Percentiles rank a stretch among this genome's conserved stretches.
Evolutionary conservation across 2,113 vertebrate genomes (phyloP).

Genomic region (Dasyornis broadbenti): DNA sequence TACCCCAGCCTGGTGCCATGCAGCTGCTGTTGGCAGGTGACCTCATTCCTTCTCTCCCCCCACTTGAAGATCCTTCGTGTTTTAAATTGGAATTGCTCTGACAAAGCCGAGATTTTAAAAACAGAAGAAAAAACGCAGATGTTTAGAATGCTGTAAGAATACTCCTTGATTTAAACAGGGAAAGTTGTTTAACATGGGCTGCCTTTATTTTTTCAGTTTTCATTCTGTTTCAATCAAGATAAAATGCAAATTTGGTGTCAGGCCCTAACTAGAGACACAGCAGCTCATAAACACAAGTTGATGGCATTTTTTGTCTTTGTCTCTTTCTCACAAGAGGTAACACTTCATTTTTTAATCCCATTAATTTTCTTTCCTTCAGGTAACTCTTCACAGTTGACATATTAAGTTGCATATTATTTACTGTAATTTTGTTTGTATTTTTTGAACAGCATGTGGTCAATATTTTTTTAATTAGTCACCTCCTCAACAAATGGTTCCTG

Average conservation of each 20-base stretch:
- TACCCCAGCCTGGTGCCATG: fast-evolving
- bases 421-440: background rate
- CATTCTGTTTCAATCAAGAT: conserved; percentile 51
- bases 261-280: conserved; percentile 56
- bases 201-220: conserved; percentile 17
- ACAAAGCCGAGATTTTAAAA: background rate
- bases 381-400: background rate
- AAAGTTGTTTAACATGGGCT: background rate
- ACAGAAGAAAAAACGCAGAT: background rate
- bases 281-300: conserved; percentile 23
- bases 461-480: background rate
- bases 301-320: conserved; percentile 1
- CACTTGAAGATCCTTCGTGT: background rate
- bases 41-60: background rate
- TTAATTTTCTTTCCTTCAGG: conserved; percentile 44
- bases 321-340: conserved; percentile 9
- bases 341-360: conserved; percentile 10
- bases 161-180: conserved; percentile 15
- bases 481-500: background rate
- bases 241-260: conserved; percentile 52
- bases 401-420: background rate
- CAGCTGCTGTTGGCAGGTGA: background rate
- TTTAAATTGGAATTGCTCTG: background rate
- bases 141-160: conserved; percentile 13
- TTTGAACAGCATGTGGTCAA: background rate